Conservation (phyloP, 1,140 invertebrate genomes). For the Ceratina japonica region DNA sequence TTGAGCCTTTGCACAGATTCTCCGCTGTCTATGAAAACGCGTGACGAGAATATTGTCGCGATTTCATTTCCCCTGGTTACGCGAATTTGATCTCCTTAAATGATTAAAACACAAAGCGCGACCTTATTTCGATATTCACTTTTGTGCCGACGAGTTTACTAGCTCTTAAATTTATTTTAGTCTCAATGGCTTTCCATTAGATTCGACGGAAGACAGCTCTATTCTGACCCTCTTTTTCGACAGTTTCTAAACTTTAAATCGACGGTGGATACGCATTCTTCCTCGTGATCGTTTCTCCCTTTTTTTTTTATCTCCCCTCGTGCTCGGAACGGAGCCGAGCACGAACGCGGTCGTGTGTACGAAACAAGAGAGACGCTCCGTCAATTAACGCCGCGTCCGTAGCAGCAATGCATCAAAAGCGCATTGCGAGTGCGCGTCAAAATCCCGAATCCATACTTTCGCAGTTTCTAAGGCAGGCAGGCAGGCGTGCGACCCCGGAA, state of each 20-base stretch:
- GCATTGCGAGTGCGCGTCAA: slow-evolving; percentile 46
- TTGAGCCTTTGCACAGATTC: neutral
- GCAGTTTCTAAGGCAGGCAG: slow-evolving; percentile 41
- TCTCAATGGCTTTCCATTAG: no score
- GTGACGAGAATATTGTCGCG: neutral
- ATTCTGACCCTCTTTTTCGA: no score
- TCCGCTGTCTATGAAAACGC: neutral
- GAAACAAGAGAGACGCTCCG: slow-evolving; percentile 22
- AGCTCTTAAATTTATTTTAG: no score
- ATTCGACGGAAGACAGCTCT: no score
- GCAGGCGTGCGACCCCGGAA: slow-evolving; percentile 15
- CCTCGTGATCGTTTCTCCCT: neutral
- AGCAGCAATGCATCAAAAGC: slow-evolving; percentile 45
- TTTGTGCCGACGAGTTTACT: no score
- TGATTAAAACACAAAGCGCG: no score
- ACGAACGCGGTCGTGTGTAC: neutral
- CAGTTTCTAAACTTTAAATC: no score
- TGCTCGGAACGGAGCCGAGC: neutral
- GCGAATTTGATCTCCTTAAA: neutral
- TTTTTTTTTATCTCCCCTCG: neutral
- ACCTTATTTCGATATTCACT: no score
- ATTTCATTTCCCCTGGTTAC: neutral
- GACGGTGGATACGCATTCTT: no score
- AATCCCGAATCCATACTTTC: slow-evolving; percentile 49
- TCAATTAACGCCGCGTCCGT: slow-evolving; percentile 34